These are phyloP conservation scores for human (Homo sapiens) DNA, from an alignment of 2,113 vertebrate species.

Conservation along the genomic window DNA sequence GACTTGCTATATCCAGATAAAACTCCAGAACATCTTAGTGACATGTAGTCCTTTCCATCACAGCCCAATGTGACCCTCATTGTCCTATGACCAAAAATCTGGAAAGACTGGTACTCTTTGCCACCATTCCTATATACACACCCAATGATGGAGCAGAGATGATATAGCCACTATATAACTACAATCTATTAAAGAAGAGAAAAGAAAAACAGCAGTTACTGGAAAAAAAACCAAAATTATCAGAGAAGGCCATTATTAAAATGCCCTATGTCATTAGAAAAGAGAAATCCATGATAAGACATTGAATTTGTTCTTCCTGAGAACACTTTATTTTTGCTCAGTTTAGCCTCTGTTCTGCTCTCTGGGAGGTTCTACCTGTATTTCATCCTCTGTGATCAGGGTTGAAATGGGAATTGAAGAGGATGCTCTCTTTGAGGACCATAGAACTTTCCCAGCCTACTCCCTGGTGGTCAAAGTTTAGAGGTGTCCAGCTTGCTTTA, in stretches of 20 bases:
- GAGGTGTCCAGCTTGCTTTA: background rate
- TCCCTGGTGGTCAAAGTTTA: background rate
- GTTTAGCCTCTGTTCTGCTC: background rate
- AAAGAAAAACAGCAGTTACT: background rate
- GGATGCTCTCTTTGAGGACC: background rate
- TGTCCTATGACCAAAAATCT: background rate
- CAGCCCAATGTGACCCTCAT: background rate
- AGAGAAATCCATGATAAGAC: background rate
- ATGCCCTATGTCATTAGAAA: background rate
- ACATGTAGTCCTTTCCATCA: background rate
- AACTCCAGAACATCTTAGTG: background rate
- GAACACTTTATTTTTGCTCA: background rate
- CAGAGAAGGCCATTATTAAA: background rate
- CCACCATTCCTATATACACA: background rate
- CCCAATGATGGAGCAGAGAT: no score
- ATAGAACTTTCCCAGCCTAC: background rate
- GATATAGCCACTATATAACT: background rate
- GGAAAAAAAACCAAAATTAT: background rate
- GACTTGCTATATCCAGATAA: background rate
- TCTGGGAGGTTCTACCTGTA: background rate
- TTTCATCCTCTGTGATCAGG: background rate
- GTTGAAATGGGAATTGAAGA: background rate
- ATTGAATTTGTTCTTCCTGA: background rate
- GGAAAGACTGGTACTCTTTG: background rate
- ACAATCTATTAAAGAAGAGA: background rate